Evolutionary conservation across 2,888 invertebrate genomes (phyloP), one percentile per base, ranked within the genome.

Genomic region (Entomobrya proxima): DNA sequence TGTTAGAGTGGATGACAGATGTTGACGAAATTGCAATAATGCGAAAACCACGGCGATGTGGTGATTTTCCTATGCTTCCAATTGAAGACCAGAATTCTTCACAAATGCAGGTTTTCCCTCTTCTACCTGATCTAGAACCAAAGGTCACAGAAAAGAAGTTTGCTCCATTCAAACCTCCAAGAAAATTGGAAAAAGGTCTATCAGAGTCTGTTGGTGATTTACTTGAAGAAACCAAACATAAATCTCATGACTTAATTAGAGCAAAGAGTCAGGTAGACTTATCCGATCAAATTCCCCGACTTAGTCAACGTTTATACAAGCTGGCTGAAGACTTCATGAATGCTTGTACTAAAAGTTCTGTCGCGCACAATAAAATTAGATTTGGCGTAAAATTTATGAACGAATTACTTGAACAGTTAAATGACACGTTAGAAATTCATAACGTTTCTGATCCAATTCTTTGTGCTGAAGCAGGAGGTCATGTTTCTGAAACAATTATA

Each of bases 1-100:
- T 64, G 9, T 30, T 21, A n/a, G 18, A 64, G 30, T 64, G 64
- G 64, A 64, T 64, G n/a, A n/a, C n/a, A n/a, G n/a, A n/a, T n/a
- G n/a, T n/a, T n/a, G n/a, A n/a, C n/a, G n/a, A n/a, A n/a, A 27
- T 64, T 6, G 24, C 64, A 6, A 7, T 64, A 27, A 13, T 64
- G 5, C 7, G 18, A 27, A 64, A 64, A 30, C 64, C 64, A 11
- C 6, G 64, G 7, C 6, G 5, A 9, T 6, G 6, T n/a, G 30
- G 30, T 9, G 64, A 64, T 64, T 64, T 64, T 64, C 64, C 64
- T 30, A n/a, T n/a, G n/a, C n/a, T n/a, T n/a, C n/a, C n/a, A n/a
- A n/a, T n/a, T n/a, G n/a, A n/a, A n/a, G 11, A 27, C 24, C 11
- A 27, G 9, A 9, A 27, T 64, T 30, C 64, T 11, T 7, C 13